Evolutionary conservation across 2,888 invertebrate species (phyloP), one percentile per base, ranked within the genome.

Genomic region (Eristalis intricaria): DNA sequence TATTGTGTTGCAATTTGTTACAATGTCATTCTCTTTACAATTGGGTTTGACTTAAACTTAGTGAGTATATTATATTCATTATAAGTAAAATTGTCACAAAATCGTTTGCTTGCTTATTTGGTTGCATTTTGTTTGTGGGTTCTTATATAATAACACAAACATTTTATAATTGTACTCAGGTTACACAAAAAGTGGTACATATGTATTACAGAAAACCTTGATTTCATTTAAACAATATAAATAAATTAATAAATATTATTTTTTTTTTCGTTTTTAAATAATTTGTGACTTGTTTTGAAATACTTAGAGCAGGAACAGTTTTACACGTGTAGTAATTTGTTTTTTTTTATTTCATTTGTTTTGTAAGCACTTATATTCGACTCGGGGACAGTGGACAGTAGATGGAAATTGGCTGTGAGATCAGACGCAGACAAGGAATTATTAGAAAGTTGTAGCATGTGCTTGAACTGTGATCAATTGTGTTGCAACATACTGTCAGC

Each of bases 221-320:
- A 15, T 13, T 71, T n/a, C 43, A 40, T 38, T 23, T 26, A 43
- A 32, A 29, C 26, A 60, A 60, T 26, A 26, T 23, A 13, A n/a
- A 23, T 26, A 15, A 56, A 22, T 56, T 32, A 32, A 32, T 32
- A 32, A 8, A 32, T 32, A 32, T 32, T 32, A 4, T 15, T 50
- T 1, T 23, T 13, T 58, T 10, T 7, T 23, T 15, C 11, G 35
- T 43, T 4, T 50, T 58, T 73, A 19, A 29, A 13, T 23, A 22
- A 58, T 71, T 40, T 19, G 40, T 74, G 65, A 73, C 38, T 66
- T 66, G 19, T 29, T 75, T 63, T 63, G 43, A 76, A 56, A 81
- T 81, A 81, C 60, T 74, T 82, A 82, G 78, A 87, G 78, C 86
- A 87, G 86, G 86, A 87, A 87, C 86, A 87, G 71, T 83, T 79